Base-by-base conservation (phyloP, 2,113 vertebrate species). In the Thunnus maccoyii region DNA sequence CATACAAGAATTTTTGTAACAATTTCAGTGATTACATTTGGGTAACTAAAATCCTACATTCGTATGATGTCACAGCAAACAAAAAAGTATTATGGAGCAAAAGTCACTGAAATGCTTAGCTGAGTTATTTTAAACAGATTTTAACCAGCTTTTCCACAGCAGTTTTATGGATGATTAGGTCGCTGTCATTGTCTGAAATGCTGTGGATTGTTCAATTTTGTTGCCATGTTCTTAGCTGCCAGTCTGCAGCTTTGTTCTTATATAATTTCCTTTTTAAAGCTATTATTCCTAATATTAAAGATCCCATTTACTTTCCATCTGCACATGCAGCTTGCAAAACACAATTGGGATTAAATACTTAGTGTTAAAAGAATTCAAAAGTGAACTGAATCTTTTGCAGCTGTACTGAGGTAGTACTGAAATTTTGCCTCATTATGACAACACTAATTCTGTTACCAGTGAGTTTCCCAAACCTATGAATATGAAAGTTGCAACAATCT, bases 201-300 rank as follows among this genome's bases (percentile, higher is more conserved):
- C 16, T 55, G 16, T 55, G 54, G 10, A 55, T 18, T n/a, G 52
- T 16, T 55, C 20, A 17, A n/a, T 55, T 55, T 55, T 41, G 36
- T 41, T 41, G 7, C 36, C 36, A 30, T 30, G 27, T 30, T 30
- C 27, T 30, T 30, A 41, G 36, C 36, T 41, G 36, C 9, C 36
- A 41, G 36, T 41, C n/a, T 55, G 54, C 54, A 41, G n/a, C 46
- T 60, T 32, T 54, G 67, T 6, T 66, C 4, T 57, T 47, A 65
- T 52, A 55, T 54, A 51, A 2, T 72, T 72, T 60, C 3, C 48
- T 64, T 74, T 64, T 48, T 55, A 20, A 54, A n/a, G 14, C 57
- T 16, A 54, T 71, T 78, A 68, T 56, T 85, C 41, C 32, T 48
- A 14, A 57, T 25, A 36, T 57, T 78, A 66, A 77, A 81, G 80